These are phyloP conservation scores for Caenorhabditis sp. DNA, from an alignment of 2,888 invertebrate species.

Conservation along the genomic window DNA sequence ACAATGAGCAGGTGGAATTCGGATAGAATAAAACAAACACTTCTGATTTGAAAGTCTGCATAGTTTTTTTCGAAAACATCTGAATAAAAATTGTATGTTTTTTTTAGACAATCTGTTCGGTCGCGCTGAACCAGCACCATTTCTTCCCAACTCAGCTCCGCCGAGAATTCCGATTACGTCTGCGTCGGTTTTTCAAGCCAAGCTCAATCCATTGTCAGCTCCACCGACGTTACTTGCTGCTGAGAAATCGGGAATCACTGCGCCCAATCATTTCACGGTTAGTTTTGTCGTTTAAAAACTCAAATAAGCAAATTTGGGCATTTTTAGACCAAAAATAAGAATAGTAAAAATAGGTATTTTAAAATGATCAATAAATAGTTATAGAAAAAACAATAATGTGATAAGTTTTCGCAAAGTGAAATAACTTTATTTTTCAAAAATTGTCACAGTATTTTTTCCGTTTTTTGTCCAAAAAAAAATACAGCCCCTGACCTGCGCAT, in stretches of 20 bases:
- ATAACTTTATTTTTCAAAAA: too few relatives aligned
- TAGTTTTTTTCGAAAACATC: neutral
- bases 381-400: too few relatives aligned
- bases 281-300: constrained; percentile 5
- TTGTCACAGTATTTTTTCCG: too few relatives aligned
- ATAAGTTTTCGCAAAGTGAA: too few relatives aligned
- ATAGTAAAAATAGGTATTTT: too few relatives aligned
- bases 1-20: too few relatives aligned
- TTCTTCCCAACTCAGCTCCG: constrained; percentile 19
- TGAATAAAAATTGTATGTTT: neutral
- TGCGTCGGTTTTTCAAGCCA: constrained; percentile 13
- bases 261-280: constrained; percentile 16
- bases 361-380: too few relatives aligned
- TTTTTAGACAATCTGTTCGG: constrained; percentile 20
- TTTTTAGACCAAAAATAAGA: neutral
- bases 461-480: too few relatives aligned
- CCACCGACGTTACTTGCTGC: constrained; percentile 18
- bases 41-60: too few relatives aligned
- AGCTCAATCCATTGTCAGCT: constrained; percentile 29
- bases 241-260: neutral
- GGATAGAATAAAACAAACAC: too few relatives aligned
- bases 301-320: neutral
- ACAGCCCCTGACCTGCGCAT: too few relatives aligned
- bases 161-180: constrained; percentile 14
- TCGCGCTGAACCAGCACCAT: constrained; percentile 15